Evolutionary conservation across 2,113 vertebrate species (phyloP), one percentile per base, ranked within the genome.

Genomic region (Etheostoma spectabile): DNA sequence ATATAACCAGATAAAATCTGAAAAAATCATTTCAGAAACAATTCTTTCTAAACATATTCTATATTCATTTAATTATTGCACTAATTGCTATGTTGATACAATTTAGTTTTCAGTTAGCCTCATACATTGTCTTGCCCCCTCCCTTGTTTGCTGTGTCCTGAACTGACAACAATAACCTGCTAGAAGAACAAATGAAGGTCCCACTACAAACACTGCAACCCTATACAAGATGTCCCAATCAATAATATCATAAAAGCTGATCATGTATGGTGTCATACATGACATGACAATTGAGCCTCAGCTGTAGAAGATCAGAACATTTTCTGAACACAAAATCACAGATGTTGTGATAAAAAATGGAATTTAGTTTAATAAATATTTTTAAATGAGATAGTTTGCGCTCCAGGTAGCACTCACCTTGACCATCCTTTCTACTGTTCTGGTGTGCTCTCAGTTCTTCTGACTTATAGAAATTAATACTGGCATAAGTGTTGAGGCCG

Each of bases 391-490:
- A n/a, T 24, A 22, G 49, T 72, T 68, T 60, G n/a, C 3, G 53
- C 22, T 15, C 30, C 14, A 5, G 3, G 10, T 12, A 46, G 57
- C 2, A 4, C 92, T 94, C 91, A 96, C 96, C 96, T 94, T 94
- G 93, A 77, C 91, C 89, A 56, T 94, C 91, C 11, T 92, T 91
- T 81, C 92, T 89, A 42, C 72, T 91, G 83, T 59, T 93, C 88
- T 91, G 69, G 51, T 90, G 94, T 56, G 93, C 84, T 87, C 93
- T 90, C 71, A 94, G 90, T 88, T 95, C 95, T 70, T 88, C 77
- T 2, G 94, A 94, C 86, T 95, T 96, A 83, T 95, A 96, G 92
- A 96, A 97, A 89, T 97, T 93, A 30, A 96, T 96, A 94, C 94
- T 94, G 84, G 95, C 94, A 3, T 97, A 97, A 52, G 92, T 94